Evolutionary conservation across 2,797 vertebrate species (phyloP).

Genomic region (Cyclopterus lumpus): DNA sequence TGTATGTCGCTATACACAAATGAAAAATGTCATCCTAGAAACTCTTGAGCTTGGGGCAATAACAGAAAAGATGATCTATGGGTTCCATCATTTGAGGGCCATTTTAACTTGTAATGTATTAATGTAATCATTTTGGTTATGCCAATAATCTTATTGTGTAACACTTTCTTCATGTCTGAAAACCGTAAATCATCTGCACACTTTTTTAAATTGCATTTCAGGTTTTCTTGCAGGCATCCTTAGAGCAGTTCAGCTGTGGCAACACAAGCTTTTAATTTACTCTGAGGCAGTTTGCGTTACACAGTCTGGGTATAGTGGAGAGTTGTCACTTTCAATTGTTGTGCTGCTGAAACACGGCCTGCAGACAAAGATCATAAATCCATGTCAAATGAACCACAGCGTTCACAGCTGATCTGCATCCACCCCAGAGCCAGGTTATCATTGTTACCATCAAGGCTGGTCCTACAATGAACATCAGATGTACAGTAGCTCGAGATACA

Average conservation of each 20-base stretch:
- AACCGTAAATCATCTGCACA: constrained; percentile 28
- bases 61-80: constrained; percentile 1
- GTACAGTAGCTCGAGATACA: not conserved
- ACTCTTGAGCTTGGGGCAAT: not conserved
- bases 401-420: constrained; percentile 51
- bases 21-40: constrained; percentile 24
- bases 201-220: constrained; percentile 33
- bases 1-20: constrained; percentile 7
- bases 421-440: constrained; percentile 15
- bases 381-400: constrained; percentile 54
- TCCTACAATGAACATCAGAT: not conserved
- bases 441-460: constrained; percentile 6
- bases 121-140: not conserved
- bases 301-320: constrained; percentile 31
- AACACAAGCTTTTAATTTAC: constrained; percentile 53
- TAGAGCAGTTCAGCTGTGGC: constrained; percentile 47
- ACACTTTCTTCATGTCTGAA: constrained; percentile 3
- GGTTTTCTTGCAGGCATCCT: constrained; percentile 15
- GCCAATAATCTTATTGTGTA: not conserved
- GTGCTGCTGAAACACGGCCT: constrained; percentile 45
- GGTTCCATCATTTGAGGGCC: not conserved
- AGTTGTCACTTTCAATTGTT: constrained; percentile 52
- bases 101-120: constrained; percentile 9
- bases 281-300: constrained; percentile 46
- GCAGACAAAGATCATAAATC: constrained; percentile 57